Conservation (phyloP, 2,113 vertebrate genomes). For the Eulemur rufifrons region DNA sequence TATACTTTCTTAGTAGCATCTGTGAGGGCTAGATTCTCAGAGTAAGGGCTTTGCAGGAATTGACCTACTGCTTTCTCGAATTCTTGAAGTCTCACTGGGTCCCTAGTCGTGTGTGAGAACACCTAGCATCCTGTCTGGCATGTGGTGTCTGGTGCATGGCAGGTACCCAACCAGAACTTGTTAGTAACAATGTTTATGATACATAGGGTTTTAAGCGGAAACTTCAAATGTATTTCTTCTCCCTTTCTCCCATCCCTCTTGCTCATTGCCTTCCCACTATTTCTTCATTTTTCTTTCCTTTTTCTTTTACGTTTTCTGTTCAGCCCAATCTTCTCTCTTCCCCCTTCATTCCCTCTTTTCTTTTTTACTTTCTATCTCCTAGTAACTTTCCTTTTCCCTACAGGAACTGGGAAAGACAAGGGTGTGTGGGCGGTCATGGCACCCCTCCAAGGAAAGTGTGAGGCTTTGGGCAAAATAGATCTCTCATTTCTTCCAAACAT, state of each 20-base stretch:
- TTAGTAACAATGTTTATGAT: neutral
- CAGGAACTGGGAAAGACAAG: conserved; percentile 86
- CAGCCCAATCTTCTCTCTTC: neutral
- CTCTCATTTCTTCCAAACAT: conserved; percentile 88
- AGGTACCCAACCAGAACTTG: neutral
- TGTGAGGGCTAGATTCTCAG: neutral
- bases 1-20: neutral
- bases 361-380: conserved; percentile 62
- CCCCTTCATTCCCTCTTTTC: neutral
- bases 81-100: neutral
- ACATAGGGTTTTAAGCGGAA: neutral
- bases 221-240: neutral
- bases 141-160: neutral
- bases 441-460: conserved; percentile 86
- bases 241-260: conserved; percentile 67
- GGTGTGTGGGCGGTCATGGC: conserved; percentile 84
- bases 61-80: neutral
- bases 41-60: neutral
- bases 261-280: conserved; percentile 39
- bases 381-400: conserved; percentile 66
- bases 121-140: conserved; percentile 48
- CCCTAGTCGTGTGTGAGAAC: neutral
- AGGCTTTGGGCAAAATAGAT: conserved; percentile 87
- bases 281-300: conserved; percentile 43
- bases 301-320: neutral